phyloP scores from a whole-genome alignment of 2,797 vertebrate species.

The Meriones psammophilus region DNA sequence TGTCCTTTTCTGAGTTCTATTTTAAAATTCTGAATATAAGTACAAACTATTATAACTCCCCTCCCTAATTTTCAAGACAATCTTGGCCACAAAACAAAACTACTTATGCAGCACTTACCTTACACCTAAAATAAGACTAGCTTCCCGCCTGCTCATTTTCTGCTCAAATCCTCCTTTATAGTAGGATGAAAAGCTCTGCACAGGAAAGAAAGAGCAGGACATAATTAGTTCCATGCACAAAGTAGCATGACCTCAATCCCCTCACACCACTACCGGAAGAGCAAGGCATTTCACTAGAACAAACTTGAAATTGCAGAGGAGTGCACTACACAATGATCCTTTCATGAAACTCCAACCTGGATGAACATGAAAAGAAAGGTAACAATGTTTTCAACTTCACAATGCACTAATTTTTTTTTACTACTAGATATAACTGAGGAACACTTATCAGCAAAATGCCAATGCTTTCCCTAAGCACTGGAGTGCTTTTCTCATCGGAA shows the following conservation, averaged over 20 bases:
- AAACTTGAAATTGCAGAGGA: constrained; percentile 43
- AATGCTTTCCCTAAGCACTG: constrained; percentile 2
- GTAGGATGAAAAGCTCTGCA: constrained; percentile 89
- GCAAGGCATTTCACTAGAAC: constrained; percentile 68
- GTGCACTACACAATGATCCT: constrained; percentile 54
- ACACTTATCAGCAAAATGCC: constrained; percentile 15
- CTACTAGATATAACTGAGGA: constrained; percentile 26
- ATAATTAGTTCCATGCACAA: constrained; percentile 81
- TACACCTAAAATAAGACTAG: constrained; percentile 90
- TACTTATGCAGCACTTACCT: constrained; percentile 87
- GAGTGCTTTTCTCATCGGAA: constrained; percentile 1
- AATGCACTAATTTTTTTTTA: constrained; percentile 35
- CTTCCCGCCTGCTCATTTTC: constrained; percentile 91
- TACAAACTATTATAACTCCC: constrained; percentile 10
- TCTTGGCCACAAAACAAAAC: constrained; percentile 75
- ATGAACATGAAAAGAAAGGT: neutral
- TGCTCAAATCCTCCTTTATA: constrained; percentile 92
- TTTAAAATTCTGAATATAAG: constrained; percentile 56
- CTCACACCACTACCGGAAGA: constrained; percentile 61
- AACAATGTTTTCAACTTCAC: constrained; percentile 26
- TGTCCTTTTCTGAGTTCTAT: constrained; percentile 51
- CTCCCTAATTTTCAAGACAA: constrained; percentile 65
- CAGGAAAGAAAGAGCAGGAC: constrained; percentile 74
- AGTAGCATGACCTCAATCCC: constrained; percentile 71
- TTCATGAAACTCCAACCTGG: constrained; percentile 49